A percentile compares a stretch with the other conserved stretches of the same genome.
These are phyloP conservation scores for Cabera pusaria DNA, from an alignment of 2,888 invertebrate genomes.

Conservation along the genomic window DNA sequence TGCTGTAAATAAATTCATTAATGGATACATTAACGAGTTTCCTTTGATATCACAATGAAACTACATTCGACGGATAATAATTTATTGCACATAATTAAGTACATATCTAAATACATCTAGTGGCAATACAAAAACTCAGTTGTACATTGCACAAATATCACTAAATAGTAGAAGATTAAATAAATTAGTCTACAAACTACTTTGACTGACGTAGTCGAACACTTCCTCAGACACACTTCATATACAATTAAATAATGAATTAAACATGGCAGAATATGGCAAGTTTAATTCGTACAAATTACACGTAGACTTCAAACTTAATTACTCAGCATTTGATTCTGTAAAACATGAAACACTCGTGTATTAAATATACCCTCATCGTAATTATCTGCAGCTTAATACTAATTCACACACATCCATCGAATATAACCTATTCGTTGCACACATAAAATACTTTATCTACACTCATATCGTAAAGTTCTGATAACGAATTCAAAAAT, in stretches of 20 bases:
- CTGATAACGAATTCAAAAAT: too few relatives aligned
- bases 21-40: slow-evolving; percentile 25
- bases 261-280: slow-evolving; percentile 78
- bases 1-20: slow-evolving; percentile 67
- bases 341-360: too few relatives aligned
- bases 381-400: too few relatives aligned
- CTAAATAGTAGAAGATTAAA: slow-evolving; percentile 30
- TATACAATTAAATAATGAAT: slow-evolving; percentile 44
- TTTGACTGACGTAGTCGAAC: slow-evolving; percentile 27
- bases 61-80: slow-evolving; percentile 20
- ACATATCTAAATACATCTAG: slow-evolving; percentile 19
- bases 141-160: slow-evolving; percentile 30
- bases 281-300: slow-evolving; percentile 65
- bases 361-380: too few relatives aligned
- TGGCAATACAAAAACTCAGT: slow-evolving; percentile 27
- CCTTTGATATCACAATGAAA: slow-evolving; percentile 17
- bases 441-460: too few relatives aligned
- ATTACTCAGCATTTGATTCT: too few relatives aligned
- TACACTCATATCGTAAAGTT: too few relatives aligned
- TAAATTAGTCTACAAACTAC: slow-evolving; percentile 57
- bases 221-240: slow-evolving; percentile 3
- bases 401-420: slow-evolving; percentile 1
- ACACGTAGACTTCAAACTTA: too few relatives aligned
- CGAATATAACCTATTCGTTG: too few relatives aligned
- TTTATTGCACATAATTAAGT: slow-evolving; percentile 23